Evolutionary conservation across 2,888 invertebrate species (phyloP).

Genomic region (Tinea pellionella): DNA sequence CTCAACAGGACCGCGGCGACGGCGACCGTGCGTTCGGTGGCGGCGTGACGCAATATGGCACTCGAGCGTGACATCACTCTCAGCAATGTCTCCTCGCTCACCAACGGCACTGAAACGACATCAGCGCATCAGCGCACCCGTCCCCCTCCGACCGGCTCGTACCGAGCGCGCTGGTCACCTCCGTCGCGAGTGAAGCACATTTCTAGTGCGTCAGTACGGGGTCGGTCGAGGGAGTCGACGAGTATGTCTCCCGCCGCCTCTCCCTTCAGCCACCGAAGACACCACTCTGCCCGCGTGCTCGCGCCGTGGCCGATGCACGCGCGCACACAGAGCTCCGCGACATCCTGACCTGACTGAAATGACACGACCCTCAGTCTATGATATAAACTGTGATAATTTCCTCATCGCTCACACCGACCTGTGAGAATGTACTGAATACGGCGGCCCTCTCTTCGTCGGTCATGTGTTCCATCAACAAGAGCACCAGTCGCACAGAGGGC

Average conservation of each 20-base stretch:
- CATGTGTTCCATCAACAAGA: conserved; percentile 69
- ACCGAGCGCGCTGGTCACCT: background rate
- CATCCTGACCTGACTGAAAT: too few species aligned
- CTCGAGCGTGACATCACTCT: background rate
- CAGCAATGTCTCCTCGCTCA: background rate
- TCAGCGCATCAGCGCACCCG: background rate
- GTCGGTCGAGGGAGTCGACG: background rate
- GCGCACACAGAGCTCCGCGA: background rate
- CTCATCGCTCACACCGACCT: conserved; percentile 44
- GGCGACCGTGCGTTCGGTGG: background rate
- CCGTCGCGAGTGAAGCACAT: background rate
- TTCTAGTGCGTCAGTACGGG: background rate
- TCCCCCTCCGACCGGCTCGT: background rate
- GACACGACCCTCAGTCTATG: too few species aligned
- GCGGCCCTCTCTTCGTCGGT: conserved; percentile 60
- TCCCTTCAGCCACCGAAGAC: background rate
- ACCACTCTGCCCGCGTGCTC: background rate
- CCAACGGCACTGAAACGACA: background rate
- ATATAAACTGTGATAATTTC: too few species aligned
- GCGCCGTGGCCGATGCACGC: too few species aligned
- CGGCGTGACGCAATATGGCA: background rate
- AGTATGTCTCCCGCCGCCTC: background rate
- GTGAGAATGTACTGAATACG: conserved; percentile 65
- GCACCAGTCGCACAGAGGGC: conserved; percentile 33
- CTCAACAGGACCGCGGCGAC: background rate